A percentile compares a stretch with the other conserved stretches of the same genome.
These are phyloP conservation scores for Corapipo altera DNA, from an alignment of 2,113 vertebrate species.

Conservation along the genomic window DNA sequence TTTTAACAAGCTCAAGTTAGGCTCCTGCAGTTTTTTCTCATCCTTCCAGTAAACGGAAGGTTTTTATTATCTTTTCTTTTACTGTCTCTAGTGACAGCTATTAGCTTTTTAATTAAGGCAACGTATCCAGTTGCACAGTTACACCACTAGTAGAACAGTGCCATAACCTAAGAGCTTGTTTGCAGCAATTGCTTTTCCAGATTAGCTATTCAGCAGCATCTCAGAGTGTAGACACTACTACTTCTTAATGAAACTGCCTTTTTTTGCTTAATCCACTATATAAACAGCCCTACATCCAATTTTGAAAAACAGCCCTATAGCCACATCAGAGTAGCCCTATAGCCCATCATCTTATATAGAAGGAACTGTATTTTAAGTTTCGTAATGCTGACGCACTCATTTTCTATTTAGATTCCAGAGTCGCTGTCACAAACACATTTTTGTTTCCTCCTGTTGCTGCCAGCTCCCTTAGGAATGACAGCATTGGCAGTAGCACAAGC, in stretches of 20 bases:
- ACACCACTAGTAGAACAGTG: background rate
- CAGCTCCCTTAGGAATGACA: conserved; percentile 83
- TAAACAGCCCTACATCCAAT: background rate
- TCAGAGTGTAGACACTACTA: background rate
- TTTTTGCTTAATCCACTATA: background rate
- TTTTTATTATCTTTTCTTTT: background rate
- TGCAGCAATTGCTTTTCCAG: background rate
- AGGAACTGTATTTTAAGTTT: conserved; percentile 46
- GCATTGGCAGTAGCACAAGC: conserved; percentile 76
- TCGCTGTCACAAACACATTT: conserved; percentile 80
- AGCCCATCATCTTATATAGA: background rate
- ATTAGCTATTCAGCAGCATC: background rate
- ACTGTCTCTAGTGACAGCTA: background rate
- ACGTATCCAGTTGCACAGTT: background rate
- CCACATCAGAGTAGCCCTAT: background rate
- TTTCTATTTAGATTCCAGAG: conserved; percentile 82
- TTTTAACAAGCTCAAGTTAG: background rate
- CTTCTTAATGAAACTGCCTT: background rate
- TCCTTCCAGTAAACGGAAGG: background rate
- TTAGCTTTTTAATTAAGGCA: background rate
- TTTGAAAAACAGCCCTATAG: background rate
- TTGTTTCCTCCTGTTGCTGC: conserved; percentile 82
- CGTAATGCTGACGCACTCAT: conserved; percentile 67
- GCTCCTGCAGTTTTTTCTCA: background rate
- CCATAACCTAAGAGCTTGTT: background rate